Evolutionary conservation across 2,888 invertebrate species (phyloP), one percentile per base, ranked within the genome.

Genomic region (Halocaridina rubra): DNA sequence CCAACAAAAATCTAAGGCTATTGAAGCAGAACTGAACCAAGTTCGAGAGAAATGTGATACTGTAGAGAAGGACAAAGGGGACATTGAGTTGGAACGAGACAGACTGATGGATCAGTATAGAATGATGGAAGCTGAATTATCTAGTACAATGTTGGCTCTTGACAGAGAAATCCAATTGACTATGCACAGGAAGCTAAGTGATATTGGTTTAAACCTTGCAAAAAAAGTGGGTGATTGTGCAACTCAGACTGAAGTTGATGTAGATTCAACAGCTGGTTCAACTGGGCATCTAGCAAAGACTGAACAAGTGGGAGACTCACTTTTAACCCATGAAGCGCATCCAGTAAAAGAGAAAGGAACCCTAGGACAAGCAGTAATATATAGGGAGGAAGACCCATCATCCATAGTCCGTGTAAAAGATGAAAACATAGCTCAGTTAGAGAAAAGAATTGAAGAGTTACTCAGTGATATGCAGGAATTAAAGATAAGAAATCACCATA

Each of bases 21-120:
- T 79, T 10, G 8, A 32, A n/a, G 29, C 19, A 32, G 80, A 80
- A 19, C 3, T 80, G 16, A 27, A 33, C 2, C 59, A 80, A 24
- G 3, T 46, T 3, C 57, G n/a, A 59, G 59, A 30, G 29, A 46
- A 57, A 0, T 46, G 33, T 39, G 80, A 80, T 19, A 80, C 16
- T 3, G 72, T 80, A 33, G 80, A 80, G 33, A 27, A 30, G 32
- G 30, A 80, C 39, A 80, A 80, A 22, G 72, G 61, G 57, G 72
- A 72, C 19, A 24, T 30, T 24, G 80, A 80, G 27, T 24, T 29
- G n/a, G 80, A 80, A 13, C 32, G 59, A 1, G 80, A 80, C n/a
- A 72, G 59, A 59, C 19, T 80, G 61, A 30, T 80, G 33, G 80
- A 80, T 7, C 29, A 72, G 24, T 80, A 80, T 32, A 80, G 29